phyloP scores from a whole-genome alignment of 2,797 vertebrate species.

The Glyptemys insculpta region DNA sequence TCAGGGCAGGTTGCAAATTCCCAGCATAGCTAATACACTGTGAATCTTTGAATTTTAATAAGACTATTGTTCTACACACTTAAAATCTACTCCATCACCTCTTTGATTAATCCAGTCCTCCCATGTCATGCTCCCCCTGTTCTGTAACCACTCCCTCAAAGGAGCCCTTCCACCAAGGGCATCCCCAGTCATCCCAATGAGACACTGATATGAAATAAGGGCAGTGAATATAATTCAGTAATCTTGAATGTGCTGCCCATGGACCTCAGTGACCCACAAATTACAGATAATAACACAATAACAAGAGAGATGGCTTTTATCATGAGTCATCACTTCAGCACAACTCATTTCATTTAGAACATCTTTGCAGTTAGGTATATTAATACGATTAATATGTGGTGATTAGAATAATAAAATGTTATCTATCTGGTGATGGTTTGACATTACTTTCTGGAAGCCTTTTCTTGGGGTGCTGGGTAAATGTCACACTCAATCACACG shows the following conservation, averaged over 20 bases:
- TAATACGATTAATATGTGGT: slow-evolving; percentile 71
- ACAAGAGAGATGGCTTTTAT: slow-evolving; percentile 18
- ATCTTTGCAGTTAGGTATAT: slow-evolving; percentile 35
- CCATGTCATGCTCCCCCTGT: accelerated
- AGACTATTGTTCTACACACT: neutral
- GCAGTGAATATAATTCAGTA: neutral
- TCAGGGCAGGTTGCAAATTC: neutral
- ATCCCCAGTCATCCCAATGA: neutral
- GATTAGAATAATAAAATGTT: slow-evolving; percentile 73
- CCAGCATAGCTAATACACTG: neutral
- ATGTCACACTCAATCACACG: slow-evolving; percentile 43
- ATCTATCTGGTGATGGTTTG: slow-evolving; percentile 43
- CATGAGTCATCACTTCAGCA: slow-evolving; percentile 42
- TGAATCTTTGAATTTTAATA: neutral
- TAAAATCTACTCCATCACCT: neutral
- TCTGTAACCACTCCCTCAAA: neutral
- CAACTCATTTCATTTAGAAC: slow-evolving; percentile 52
- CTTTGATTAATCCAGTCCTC: accelerated
- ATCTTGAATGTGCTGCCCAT: slow-evolving; percentile 27
- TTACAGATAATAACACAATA: slow-evolving; percentile 45
- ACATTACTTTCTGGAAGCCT: slow-evolving; percentile 44
- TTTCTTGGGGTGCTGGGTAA: slow-evolving; percentile 34
- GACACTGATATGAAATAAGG: neutral
- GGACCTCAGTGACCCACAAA: slow-evolving; percentile 30
- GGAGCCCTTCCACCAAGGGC: neutral